phyloP scores from a whole-genome alignment of 2,113 vertebrate genomes.

The Cephalopholis sonnerati region DNA sequence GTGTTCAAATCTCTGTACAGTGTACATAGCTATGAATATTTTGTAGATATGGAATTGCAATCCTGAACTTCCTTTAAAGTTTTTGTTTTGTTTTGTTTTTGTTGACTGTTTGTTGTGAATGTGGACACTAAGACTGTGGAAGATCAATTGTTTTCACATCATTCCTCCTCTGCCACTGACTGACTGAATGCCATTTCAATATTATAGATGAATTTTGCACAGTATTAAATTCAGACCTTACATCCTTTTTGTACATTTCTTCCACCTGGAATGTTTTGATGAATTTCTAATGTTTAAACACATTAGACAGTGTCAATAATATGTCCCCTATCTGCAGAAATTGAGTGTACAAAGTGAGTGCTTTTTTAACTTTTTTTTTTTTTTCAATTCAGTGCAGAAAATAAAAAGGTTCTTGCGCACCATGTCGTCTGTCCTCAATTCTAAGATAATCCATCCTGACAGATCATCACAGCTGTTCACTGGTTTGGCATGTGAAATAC shows the following conservation, averaged over 20 bases:
- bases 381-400: conserved; percentile 75
- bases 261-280: conserved; percentile 49
- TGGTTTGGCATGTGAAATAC: too few species aligned
- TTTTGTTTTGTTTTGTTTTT: conserved; percentile 41
- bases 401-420: conserved; percentile 71
- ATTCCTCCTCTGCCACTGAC: conserved; percentile 45
- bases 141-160: conserved; percentile 41
- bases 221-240: conserved; percentile 55
- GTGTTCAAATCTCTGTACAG: conserved; percentile 90
- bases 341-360: conserved; percentile 65
- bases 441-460: too few species aligned
- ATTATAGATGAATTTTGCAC: conserved; percentile 61
- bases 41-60: conserved; percentile 93
- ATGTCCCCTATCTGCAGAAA: conserved; percentile 82
- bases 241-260: conserved; percentile 50
- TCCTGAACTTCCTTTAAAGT: conserved; percentile 81
- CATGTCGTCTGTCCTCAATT: not conserved
- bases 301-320: conserved; percentile 85
- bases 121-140: conserved; percentile 45
- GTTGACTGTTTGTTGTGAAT: conserved; percentile 60
- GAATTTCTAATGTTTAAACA: conserved; percentile 42
- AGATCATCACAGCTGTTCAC: too few species aligned
- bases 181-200: conserved; percentile 57
- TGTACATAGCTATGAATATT: conserved; percentile 93
- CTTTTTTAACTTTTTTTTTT: conserved; percentile 55